A percentile compares a stretch with the other conserved stretches of the same genome.
phyloP scores from a whole-genome alignment of 2,888 invertebrate species.

The Tuberolachnus salignus region DNA sequence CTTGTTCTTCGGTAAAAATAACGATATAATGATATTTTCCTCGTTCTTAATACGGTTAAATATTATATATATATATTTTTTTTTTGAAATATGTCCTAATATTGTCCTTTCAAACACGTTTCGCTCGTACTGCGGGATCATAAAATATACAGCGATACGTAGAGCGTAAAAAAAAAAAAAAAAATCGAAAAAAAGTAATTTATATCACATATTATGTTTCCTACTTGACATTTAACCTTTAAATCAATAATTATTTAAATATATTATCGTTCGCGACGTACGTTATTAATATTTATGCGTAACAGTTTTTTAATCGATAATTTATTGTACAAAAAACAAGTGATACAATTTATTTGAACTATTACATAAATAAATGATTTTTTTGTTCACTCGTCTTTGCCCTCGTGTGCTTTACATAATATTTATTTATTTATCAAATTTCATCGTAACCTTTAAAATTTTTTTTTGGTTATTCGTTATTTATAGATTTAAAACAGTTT shows the following conservation, averaged over 20 bases:
- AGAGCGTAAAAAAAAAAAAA: background rate
- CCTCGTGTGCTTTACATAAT: background rate
- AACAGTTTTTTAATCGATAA: slow-evolving; percentile 18
- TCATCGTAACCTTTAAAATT: background rate
- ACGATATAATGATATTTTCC: no score
- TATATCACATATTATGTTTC: background rate
- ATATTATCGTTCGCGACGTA: background rate
- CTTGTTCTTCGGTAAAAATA: no score
- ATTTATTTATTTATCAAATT: background rate
- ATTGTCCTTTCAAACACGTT: no score
- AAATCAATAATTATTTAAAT: slow-evolving; percentile 29
- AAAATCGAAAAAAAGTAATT: background rate
- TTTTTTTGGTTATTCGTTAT: slow-evolving; percentile 3
- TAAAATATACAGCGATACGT: no score
- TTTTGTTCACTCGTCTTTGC: background rate
- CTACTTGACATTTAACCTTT: slow-evolving; percentile 29
- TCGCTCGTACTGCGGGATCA: no score
- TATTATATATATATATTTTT: no score
- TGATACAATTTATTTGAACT: background rate
- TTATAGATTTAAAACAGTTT: background rate
- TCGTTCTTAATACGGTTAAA: no score
- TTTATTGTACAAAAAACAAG: slow-evolving; percentile 1
- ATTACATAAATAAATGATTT: slow-evolving; percentile 1
- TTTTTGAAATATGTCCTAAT: no score
- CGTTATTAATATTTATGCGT: slow-evolving; percentile 15